phyloP scores from a whole-genome alignment of 2,797 vertebrate species.

The Hylomyscus alleni region DNA sequence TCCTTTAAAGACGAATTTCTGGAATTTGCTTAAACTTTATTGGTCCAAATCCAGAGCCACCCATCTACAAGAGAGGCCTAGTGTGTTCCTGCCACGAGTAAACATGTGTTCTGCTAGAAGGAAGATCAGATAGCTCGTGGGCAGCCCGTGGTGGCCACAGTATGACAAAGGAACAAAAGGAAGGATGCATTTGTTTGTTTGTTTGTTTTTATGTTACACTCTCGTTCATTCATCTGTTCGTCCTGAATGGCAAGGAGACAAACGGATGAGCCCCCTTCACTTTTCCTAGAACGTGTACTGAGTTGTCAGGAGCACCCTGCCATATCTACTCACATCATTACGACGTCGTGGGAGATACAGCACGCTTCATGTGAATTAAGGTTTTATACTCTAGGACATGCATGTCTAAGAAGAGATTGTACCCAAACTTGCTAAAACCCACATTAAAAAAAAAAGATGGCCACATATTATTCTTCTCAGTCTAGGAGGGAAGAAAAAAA shows the following conservation, averaged over 20 bases:
- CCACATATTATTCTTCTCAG: background rate
- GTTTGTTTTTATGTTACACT: background rate
- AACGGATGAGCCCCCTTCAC: background rate
- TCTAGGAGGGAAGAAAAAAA: background rate
- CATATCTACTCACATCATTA: background rate
- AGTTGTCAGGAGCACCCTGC: background rate
- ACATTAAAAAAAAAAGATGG: background rate
- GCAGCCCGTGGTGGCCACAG: background rate
- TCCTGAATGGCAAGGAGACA: background rate
- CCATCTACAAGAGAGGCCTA: background rate
- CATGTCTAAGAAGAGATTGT: background rate
- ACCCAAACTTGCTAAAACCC: background rate
- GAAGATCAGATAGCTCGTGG: background rate
- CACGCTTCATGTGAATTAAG: background rate
- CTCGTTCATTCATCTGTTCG: background rate
- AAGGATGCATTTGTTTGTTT: background rate
- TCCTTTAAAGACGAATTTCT: constrained; percentile 46
- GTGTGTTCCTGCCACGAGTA: background rate
- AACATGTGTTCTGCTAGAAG: constrained; percentile 16
- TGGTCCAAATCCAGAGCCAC: too few relatives aligned
- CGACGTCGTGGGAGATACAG: background rate
- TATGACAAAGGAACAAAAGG: background rate
- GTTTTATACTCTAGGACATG: too few relatives aligned
- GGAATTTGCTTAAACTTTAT: background rate
- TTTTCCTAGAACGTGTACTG: background rate